Percentiles rank a stretch among this genome's conserved stretches.
phyloP scores from a whole-genome alignment of 1,140 invertebrate genomes.

The Drosophila sucinea region DNA sequence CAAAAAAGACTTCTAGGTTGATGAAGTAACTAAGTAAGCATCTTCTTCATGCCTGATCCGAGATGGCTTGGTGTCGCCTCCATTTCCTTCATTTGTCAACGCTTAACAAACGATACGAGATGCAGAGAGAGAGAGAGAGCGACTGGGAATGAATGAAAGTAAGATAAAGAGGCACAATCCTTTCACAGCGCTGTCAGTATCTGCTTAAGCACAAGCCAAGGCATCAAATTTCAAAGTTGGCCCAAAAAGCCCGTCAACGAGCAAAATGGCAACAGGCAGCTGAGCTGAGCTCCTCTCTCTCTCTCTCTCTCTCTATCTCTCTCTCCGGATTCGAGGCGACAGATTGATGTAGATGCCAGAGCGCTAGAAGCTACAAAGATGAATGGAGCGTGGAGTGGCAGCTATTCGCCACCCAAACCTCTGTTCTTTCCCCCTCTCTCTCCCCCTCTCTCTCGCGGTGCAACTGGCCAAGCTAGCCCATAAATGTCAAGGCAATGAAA shows the following conservation, averaged over 20 bases:
- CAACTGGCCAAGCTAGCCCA: constrained; percentile 29
- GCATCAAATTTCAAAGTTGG: constrained; percentile 45
- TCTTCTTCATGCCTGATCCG: constrained; percentile 2
- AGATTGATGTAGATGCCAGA: constrained; percentile 61
- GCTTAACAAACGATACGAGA: background rate
- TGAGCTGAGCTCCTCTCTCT: constrained; percentile 2
- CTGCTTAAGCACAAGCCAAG: constrained; percentile 51
- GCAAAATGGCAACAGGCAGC: constrained; percentile 40
- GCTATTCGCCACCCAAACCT: background rate
- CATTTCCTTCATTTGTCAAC: constrained; percentile 7
- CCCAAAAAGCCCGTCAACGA: constrained; percentile 35
- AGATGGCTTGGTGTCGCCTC: background rate
- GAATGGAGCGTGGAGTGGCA: constrained; percentile 37
- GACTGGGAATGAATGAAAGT: background rate
- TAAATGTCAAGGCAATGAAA: constrained; percentile 73
- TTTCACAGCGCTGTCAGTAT: constrained; percentile 54
- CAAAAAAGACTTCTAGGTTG: too few species aligned
- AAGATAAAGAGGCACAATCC: constrained; percentile 38
- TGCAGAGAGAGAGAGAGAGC: background rate
- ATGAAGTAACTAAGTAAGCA: constrained; percentile 14
- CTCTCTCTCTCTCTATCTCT: too few species aligned
- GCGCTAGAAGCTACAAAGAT: constrained; percentile 30
- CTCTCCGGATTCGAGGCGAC: constrained; percentile 61
- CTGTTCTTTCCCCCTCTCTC: background rate
- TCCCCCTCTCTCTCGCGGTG: constrained; percentile 8